Evolutionary conservation across 2,888 invertebrate genomes (phyloP).

Genomic region (Diadromus collaris): DNA sequence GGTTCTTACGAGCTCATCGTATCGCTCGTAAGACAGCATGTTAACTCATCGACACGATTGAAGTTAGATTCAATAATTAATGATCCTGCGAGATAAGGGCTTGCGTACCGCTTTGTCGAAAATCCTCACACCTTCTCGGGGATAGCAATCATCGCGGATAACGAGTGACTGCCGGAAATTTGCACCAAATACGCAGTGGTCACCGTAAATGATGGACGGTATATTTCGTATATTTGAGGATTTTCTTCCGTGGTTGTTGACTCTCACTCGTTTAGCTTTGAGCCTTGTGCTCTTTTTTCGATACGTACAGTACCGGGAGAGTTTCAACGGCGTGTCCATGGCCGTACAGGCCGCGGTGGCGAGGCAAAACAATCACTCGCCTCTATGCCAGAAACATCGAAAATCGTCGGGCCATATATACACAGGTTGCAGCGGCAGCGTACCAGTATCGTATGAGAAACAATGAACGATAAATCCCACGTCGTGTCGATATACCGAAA

Average conservation of each 20-base stretch:
- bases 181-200: background rate
- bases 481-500: constrained; percentile 60
- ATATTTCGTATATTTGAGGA: background rate
- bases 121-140: background rate
- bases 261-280: constrained; percentile 19
- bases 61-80: background rate
- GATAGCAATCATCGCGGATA: background rate
- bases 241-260: constrained; percentile 20
- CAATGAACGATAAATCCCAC: constrained; percentile 62
- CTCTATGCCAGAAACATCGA: constrained; percentile 58
- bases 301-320: constrained; percentile 9
- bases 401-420: constrained; percentile 52
- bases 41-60: background rate
- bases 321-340: constrained; percentile 36
- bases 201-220: background rate
- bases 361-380: constrained; percentile 59
- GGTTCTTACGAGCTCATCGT: background rate
- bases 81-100: background rate
- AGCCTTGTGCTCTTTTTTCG: constrained; percentile 28
- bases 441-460: constrained; percentile 59
- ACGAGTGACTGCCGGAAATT: background rate
- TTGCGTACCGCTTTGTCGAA: background rate
- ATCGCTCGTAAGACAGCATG: background rate
- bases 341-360: constrained; percentile 34
- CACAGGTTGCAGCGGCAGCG: constrained; percentile 24